Conservation (phyloP, 1,140 invertebrate genomes). For the Trypoxylus dichotomus region DNA sequence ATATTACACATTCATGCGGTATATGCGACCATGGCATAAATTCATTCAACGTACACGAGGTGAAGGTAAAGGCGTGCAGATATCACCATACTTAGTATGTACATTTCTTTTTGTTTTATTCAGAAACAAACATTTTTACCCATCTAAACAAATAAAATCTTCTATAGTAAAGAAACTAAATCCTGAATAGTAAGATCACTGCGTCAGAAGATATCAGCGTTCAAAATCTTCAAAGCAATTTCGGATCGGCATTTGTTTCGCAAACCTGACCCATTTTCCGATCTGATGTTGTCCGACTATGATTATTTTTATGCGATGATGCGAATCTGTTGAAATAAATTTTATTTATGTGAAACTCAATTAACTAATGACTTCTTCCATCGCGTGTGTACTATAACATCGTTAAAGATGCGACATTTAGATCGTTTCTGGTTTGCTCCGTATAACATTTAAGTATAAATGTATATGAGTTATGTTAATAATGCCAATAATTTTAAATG, state of each 20-base stretch:
- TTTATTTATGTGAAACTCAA: not conserved
- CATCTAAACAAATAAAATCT: no score
- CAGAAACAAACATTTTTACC: not conserved
- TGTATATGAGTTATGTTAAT: no score
- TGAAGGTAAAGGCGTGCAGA: not conserved
- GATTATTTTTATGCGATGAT: not conserved
- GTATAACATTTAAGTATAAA: no score
- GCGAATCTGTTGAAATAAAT: not conserved
- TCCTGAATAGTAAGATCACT: not conserved
- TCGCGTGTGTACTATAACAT: no score
- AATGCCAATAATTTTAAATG: no score
- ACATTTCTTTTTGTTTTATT: not conserved
- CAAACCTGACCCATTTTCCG: not conserved
- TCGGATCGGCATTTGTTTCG: not conserved
- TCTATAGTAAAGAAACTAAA: no score
- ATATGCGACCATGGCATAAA: not conserved
- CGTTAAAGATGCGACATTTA: no score
- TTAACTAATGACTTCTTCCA: no score
- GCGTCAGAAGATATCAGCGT: not conserved
- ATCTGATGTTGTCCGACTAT: not conserved
- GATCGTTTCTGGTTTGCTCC: no score
- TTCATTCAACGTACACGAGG: not conserved
- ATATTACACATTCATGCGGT: not conserved
- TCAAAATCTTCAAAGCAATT: not conserved
- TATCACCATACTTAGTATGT: not conserved